Conservation (phyloP, 2,797 vertebrate genomes). For the Acrocephalus scirpaceus region DNA sequence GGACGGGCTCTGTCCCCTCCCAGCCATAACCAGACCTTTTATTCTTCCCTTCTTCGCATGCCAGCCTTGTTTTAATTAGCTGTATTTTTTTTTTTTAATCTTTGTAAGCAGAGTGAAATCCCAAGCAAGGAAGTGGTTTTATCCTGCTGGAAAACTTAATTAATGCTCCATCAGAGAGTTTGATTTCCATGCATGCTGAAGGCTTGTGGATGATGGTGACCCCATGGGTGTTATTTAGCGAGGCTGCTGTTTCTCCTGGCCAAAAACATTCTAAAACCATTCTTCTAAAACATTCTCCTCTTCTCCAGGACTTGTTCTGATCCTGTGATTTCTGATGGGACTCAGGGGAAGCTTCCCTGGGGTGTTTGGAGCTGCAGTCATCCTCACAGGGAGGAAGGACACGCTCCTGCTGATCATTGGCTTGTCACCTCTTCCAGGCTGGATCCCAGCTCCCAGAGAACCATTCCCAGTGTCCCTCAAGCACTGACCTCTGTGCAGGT, state of each 20-base stretch:
- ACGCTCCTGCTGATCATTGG: background rate
- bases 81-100: background rate
- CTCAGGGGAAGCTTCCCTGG: background rate
- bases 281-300: background rate
- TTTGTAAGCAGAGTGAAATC: background rate
- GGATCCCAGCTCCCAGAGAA: background rate
- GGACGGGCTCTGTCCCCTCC: background rate
- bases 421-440: background rate
- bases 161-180: background rate
- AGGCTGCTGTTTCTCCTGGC: background rate
- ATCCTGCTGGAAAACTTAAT: constrained; percentile 11
- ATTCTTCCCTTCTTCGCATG: background rate
- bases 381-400: background rate
- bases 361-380: accelerated
- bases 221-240: accelerated
- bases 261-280: too few relatives aligned
- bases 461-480: background rate
- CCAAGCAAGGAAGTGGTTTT: background rate
- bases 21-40: background rate
- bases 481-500: background rate
- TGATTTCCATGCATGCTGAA: background rate
- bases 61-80: constrained; percentile 15
- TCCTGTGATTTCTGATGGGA: background rate
- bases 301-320: background rate
- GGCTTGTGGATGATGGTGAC: accelerated